A percentile compares a stretch with the other conserved stretches of the same genome.
Evolutionary conservation across 2,113 vertebrate genomes (phyloP).

Genomic region (Xiphophorus hellerii): DNA sequence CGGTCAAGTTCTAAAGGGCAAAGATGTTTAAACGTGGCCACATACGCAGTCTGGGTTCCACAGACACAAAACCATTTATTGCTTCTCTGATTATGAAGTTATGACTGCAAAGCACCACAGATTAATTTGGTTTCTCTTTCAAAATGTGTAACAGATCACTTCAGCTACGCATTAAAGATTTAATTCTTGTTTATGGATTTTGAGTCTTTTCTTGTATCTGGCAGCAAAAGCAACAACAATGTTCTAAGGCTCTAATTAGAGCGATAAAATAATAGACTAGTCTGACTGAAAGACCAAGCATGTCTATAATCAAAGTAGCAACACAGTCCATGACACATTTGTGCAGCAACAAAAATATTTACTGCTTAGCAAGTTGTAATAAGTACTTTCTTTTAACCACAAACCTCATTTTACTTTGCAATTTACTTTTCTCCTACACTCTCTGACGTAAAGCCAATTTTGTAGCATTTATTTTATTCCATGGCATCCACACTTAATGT

Average conservation of each 20-base stretch:
- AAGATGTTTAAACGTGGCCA: slow-evolving; percentile 31
- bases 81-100: not conserved
- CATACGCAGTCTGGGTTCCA: not conserved
- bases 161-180: not conserved
- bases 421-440: not conserved
- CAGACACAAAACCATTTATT: not conserved
- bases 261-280: not conserved
- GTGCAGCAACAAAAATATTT: slow-evolving; percentile 8
- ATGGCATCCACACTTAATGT: not conserved
- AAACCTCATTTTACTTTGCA: slow-evolving; percentile 10
- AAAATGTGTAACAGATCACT: not conserved
- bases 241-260: not conserved
- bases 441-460: not conserved
- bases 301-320: not conserved
- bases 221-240: slow-evolving; percentile 8
- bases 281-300: not conserved
- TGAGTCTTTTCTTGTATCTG: not conserved
- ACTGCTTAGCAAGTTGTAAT: not conserved
- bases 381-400: slow-evolving; percentile 4
- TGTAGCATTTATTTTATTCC: not conserved
- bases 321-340: not conserved
- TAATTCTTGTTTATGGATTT: not conserved
- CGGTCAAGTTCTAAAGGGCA: slow-evolving; percentile 36
- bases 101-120: not conserved
- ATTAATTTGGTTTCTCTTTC: not conserved